Conservation (phyloP, 1,140 invertebrate genomes). For the Cydia amplana region DNA sequence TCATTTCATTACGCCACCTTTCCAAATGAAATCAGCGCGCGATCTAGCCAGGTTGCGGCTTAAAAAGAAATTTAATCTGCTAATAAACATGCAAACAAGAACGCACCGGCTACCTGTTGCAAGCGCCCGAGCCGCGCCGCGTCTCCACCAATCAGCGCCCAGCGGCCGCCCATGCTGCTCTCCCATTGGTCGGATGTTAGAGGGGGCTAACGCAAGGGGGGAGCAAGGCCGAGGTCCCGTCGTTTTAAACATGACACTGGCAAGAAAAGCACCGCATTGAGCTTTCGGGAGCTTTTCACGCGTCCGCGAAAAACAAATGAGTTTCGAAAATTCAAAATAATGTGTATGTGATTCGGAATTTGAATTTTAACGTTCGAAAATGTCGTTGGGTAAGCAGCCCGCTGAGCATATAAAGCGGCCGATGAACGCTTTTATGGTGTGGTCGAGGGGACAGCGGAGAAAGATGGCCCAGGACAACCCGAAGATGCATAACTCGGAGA, state of each 20-base stretch:
- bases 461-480: conserved; percentile 99
- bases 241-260: conserved; percentile 61
- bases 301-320: conserved; percentile 42
- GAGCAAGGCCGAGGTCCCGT: conserved; percentile 49
- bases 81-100: conserved; percentile 79
- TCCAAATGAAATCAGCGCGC: conserved; percentile 53
- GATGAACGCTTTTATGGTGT: conserved; percentile 97
- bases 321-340: conserved; percentile 34
- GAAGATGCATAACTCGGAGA: conserved; percentile 98
- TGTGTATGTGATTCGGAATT: conserved; percentile 32
- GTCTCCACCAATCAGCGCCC: conserved; percentile 58
- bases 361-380: conserved; percentile 38
- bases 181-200: conserved; percentile 55
- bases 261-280: conserved; percentile 76
- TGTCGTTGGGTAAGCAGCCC: conserved; percentile 70
- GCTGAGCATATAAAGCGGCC: conserved; percentile 92
- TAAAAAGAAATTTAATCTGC: conserved; percentile 77
- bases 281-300: conserved; percentile 75
- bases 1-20: conserved; percentile 36
- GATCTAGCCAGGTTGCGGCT: conserved; percentile 51
- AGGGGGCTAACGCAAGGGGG: conserved; percentile 54
- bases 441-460: conserved; percentile 92
- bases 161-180: conserved; percentile 67
- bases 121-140: conserved; percentile 54
- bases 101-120: conserved; percentile 71